Evolutionary conservation across 2,797 vertebrate genomes (phyloP).

Genomic region (Sebastolobus alascanus): DNA sequence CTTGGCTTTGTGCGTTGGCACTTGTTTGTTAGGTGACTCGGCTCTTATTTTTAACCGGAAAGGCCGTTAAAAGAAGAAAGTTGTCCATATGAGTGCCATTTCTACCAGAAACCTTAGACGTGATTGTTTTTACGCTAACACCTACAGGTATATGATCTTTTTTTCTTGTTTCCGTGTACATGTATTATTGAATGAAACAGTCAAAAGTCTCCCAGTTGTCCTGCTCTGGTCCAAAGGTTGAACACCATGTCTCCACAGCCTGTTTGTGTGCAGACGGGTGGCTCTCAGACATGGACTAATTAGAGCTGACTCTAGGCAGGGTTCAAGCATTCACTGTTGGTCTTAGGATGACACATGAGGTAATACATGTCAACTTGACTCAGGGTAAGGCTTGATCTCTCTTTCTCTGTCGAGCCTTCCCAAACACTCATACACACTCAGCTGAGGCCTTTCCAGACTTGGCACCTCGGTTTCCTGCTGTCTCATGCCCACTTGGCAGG

Average conservation of each 20-base stretch:
- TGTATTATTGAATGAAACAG: neutral
- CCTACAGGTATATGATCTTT: neutral
- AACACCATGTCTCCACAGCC: slow-evolving; percentile 44
- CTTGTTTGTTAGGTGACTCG: slow-evolving; percentile 19
- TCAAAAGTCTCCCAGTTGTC: slow-evolving; percentile 13
- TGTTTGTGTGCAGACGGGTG: slow-evolving; percentile 67
- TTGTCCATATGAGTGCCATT: neutral
- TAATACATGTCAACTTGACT: slow-evolving; percentile 74
- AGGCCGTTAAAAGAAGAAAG: neutral
- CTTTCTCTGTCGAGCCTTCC: slow-evolving; percentile 27
- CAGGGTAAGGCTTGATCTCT: slow-evolving; percentile 73
- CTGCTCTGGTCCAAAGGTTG: slow-evolving; percentile 32
- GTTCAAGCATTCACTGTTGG: slow-evolving; percentile 73
- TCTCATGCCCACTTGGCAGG: slow-evolving; percentile 22
- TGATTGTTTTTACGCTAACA: too few relatives aligned
- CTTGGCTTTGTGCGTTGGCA: slow-evolving; percentile 2
- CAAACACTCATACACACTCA: slow-evolving; percentile 29
- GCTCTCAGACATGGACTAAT: slow-evolving; percentile 71
- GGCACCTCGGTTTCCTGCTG: slow-evolving; percentile 30
- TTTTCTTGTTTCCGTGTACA: neutral
- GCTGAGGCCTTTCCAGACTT: slow-evolving; percentile 34
- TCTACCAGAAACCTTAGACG: too few relatives aligned
- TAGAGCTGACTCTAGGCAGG: slow-evolving; percentile 69
- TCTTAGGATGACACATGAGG: slow-evolving; percentile 75
- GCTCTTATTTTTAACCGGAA: slow-evolving; percentile 11